These are phyloP conservation scores for Zosterops hypoxanthus DNA, from an alignment of 2,113 vertebrate genomes.

Conservation along the genomic window DNA sequence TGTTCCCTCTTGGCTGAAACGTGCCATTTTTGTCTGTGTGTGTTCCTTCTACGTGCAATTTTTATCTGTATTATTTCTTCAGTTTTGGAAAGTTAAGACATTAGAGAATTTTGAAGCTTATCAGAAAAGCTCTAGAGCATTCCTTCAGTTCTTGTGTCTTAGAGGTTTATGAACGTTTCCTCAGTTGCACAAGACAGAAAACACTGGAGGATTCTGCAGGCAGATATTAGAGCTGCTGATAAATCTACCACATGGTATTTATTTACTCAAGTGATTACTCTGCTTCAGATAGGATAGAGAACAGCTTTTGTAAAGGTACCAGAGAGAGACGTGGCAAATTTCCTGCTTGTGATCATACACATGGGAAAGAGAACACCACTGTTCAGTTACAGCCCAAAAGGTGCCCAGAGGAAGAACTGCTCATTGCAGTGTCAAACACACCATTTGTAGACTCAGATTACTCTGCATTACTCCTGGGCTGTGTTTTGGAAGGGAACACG, in stretches of 20 bases:
- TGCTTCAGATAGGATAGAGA: not conserved
- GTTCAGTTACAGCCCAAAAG: not conserved
- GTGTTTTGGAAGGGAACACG: not conserved
- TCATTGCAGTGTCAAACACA: not conserved
- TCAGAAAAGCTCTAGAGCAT: not conserved
- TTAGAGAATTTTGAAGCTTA: not conserved
- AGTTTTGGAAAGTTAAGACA: not conserved
- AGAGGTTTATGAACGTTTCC: not conserved
- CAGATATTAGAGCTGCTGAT: not conserved
- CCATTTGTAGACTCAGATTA: not conserved
- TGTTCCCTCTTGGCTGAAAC: not conserved
- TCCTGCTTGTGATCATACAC: accelerated
- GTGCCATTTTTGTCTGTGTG: not conserved
- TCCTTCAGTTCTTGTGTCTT: not conserved
- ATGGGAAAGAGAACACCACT: not conserved
- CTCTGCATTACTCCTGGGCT: not conserved
- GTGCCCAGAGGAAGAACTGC: not conserved
- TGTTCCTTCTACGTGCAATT: not conserved
- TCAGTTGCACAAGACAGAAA: not conserved
- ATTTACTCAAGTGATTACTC: not conserved
- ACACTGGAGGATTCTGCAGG: not conserved
- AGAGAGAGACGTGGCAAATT: not conserved
- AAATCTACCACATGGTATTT: not conserved
- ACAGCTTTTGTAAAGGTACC: not conserved
- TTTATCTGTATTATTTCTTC: constrained; percentile 11